A percentile compares a stretch with the other conserved stretches of the same genome.
These are phyloP conservation scores for Chaetodon trifasciatus DNA, from an alignment of 2,797 vertebrate species.

Conservation along the genomic window DNA sequence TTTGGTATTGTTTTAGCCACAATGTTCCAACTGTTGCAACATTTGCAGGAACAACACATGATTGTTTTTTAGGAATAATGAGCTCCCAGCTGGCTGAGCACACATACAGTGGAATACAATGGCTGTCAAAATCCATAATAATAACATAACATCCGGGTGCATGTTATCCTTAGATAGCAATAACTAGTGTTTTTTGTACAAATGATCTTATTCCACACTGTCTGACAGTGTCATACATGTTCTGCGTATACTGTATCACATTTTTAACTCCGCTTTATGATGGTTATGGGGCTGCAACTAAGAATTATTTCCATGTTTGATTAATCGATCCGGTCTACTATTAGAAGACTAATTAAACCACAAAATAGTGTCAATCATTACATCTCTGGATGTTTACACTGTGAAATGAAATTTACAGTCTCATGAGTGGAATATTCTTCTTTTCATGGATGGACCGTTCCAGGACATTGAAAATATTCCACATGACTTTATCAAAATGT, in stretches of 20 bases:
- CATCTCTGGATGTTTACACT: background rate
- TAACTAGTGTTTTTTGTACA: too few relatives aligned
- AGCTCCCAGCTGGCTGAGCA: background rate
- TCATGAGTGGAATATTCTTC: too few relatives aligned
- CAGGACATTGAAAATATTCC: background rate
- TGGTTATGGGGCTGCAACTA: background rate
- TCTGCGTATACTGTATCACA: background rate
- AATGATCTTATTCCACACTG: background rate
- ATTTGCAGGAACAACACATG: background rate
- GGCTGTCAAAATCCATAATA: background rate
- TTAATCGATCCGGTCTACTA: background rate
- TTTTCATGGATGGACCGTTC: background rate
- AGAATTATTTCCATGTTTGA: background rate
- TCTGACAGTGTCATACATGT: background rate
- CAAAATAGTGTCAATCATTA: background rate
- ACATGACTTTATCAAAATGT: too few relatives aligned
- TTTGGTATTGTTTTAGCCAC: background rate
- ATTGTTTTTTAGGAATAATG: constrained; percentile 1
- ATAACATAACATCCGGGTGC: background rate
- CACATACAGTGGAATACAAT: background rate
- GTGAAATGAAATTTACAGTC: background rate
- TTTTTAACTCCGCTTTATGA: background rate
- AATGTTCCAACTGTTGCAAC: background rate
- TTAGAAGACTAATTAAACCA: background rate
- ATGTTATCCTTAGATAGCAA: background rate